Conservation (phyloP, 2,797 vertebrate species). For the Pseudochirops cupreus region DNA sequence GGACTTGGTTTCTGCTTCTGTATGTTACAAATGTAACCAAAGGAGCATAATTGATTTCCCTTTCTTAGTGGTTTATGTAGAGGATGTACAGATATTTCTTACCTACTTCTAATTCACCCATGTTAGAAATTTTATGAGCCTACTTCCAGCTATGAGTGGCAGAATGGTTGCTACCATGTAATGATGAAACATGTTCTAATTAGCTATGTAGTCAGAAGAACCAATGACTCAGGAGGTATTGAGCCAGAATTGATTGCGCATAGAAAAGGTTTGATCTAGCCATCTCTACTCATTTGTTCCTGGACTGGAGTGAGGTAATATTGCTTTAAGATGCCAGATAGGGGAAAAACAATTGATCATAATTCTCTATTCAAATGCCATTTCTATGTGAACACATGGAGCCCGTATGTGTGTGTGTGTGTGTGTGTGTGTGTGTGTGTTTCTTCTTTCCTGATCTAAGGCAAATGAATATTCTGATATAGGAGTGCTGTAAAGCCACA, state of each 20-base stretch:
- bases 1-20: background rate
- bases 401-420: background rate
- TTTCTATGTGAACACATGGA: background rate
- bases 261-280: background rate
- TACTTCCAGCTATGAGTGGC: background rate
- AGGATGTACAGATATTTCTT: background rate
- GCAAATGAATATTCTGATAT: background rate
- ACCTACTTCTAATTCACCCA: background rate
- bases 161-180: background rate
- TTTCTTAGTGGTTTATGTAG: background rate
- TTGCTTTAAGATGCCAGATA: background rate
- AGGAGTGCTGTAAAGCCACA: background rate
- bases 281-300: background rate
- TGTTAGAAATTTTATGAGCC: background rate
- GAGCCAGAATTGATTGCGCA: background rate
- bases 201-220: background rate
- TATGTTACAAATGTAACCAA: background rate
- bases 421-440: background rate
- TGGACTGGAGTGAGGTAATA: background rate
- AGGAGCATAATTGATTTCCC: background rate
- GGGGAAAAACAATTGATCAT: background rate
- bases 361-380: background rate
- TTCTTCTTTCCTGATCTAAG: background rate
- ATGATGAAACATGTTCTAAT: background rate
- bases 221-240: background rate